Evolutionary conservation across 53 echinoderm and acorn worm species (phyloP).

Genomic region (Holothuria leucospilota): DNA sequence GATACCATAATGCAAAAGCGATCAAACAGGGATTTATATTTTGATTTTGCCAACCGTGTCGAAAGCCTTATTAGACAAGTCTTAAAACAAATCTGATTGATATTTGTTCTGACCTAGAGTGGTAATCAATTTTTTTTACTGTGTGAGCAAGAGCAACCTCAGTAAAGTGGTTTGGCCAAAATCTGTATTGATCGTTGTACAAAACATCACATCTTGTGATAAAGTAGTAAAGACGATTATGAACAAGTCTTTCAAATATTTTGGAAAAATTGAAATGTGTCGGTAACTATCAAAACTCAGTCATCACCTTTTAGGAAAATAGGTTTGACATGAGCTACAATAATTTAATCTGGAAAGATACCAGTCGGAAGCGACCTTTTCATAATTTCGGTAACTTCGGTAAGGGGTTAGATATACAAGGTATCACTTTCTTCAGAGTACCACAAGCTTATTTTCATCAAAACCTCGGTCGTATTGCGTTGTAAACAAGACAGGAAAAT

Average conservation of each 20-base stretch:
- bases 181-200: not conserved
- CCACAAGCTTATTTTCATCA: not conserved
- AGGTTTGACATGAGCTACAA: not conserved
- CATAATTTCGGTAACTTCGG: too few species aligned
- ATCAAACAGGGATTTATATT: too few species aligned
- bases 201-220: not conserved
- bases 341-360: constrained; percentile 10
- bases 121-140: not conserved
- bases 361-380: constrained; percentile 1
- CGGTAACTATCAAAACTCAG: not conserved
- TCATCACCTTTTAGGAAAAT: not conserved
- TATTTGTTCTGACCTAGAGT: not conserved
- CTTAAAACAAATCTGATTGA: not conserved
- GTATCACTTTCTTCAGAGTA: constrained; percentile 13
- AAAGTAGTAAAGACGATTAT: constrained; percentile 4
- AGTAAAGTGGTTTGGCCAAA: constrained; percentile 2
- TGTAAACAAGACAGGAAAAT: too few species aligned
- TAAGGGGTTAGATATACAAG: not conserved
- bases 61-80: constrained; percentile 11
- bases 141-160: constrained; percentile 8
- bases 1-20: constrained; percentile 13
- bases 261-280: not conserved
- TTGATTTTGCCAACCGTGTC: not conserved
- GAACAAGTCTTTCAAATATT: constrained; percentile 29
- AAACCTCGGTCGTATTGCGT: not conserved